Conservation (phyloP, 2,888 invertebrate species). For the Leptodirus hochenwartii region DNA sequence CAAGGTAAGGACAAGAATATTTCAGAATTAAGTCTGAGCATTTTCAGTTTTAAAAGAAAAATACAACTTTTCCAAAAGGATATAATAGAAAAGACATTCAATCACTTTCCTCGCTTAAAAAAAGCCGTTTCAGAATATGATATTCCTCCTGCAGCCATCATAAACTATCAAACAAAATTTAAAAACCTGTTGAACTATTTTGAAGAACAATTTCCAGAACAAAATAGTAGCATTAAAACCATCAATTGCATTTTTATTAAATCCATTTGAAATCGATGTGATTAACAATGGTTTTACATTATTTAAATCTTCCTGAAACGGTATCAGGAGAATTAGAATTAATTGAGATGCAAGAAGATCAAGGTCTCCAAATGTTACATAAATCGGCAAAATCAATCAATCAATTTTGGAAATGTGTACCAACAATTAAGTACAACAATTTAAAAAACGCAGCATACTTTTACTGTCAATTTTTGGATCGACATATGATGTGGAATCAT, state of each 20-base stretch:
- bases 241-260: constrained; percentile 1
- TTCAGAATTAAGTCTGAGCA: constrained; percentile 5
- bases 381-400: constrained; percentile 1
- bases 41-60: constrained; percentile 7
- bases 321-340: constrained; percentile 5
- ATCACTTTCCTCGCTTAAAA: constrained; percentile 5
- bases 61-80: constrained; percentile 4
- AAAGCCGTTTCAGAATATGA: constrained; percentile 1
- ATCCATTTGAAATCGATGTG: too few relatives aligned
- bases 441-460: not conserved
- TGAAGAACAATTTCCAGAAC: not conserved
- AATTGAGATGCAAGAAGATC: constrained; percentile 7
- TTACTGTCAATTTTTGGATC: constrained; percentile 2
- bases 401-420: constrained; percentile 1
- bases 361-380: constrained; percentile 4
- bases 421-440: not conserved
- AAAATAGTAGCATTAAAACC: not conserved
- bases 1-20: constrained; percentile 6
- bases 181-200: not conserved
- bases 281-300: too few relatives aligned
- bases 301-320: too few relatives aligned
- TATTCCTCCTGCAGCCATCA: not conserved
- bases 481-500: constrained; percentile 1
- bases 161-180: not conserved
- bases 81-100: constrained; percentile 5